Conservation (phyloP, 1,140 invertebrate species). For the Pachyrhynchus sulphureomaculatus region DNA sequence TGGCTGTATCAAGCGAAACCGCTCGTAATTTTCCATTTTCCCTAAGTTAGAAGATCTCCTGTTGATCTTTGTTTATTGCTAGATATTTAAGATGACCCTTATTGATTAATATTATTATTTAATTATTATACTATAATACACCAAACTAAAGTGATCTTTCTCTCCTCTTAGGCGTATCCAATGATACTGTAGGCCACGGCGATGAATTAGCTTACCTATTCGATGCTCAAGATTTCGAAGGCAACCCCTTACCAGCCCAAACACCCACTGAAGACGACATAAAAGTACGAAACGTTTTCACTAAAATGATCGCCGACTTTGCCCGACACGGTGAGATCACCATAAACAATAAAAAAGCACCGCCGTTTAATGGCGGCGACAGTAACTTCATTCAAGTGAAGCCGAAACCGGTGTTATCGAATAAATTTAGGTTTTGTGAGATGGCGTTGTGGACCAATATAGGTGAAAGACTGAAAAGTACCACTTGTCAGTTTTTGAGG, state of each 20-base stretch:
- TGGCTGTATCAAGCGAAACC: too few relatives aligned
- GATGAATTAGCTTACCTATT: constrained; percentile 71
- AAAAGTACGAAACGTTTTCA: constrained; percentile 62
- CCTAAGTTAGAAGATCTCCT: too few relatives aligned
- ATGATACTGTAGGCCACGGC: constrained; percentile 60
- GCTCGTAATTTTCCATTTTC: too few relatives aligned
- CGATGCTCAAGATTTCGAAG: constrained; percentile 60
- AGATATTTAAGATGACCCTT: too few relatives aligned
- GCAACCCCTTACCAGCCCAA: constrained; percentile 52
- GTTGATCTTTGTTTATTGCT: too few relatives aligned
- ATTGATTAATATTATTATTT: too few relatives aligned
- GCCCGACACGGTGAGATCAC: constrained; percentile 54
- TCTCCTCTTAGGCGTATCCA: not conserved
- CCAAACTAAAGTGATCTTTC: constrained; percentile 1
- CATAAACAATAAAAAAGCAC: constrained; percentile 45
- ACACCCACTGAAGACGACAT: constrained; percentile 56
- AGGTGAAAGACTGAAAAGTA: constrained; percentile 54
- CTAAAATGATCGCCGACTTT: constrained; percentile 66
- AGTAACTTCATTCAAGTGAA: constrained; percentile 60
- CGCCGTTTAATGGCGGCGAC: constrained; percentile 52
- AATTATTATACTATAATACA: too few relatives aligned
- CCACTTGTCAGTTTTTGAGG: constrained; percentile 51
- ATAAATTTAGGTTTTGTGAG: constrained; percentile 63
- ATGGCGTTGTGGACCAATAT: constrained; percentile 62
- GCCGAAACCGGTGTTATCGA: constrained; percentile 51